Percentiles rank a stretch among this genome's conserved stretches.
Conservation (phyloP, 2,888 invertebrate genomes). For the Parnassius orleans region DNA sequence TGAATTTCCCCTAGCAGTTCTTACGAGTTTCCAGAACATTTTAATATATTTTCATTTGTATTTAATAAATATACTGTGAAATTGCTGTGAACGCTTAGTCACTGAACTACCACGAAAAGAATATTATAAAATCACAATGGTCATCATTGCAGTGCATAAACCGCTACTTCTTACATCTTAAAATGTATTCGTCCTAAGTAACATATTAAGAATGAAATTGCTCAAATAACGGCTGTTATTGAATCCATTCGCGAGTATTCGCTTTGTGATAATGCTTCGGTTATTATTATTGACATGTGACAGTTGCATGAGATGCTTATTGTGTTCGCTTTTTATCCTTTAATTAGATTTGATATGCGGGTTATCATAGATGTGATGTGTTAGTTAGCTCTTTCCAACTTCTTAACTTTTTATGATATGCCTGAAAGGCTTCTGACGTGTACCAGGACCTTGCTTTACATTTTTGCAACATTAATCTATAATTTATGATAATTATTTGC, state of each 20-base stretch:
- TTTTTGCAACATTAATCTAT: too few relatives aligned
- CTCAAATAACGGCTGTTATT: conserved; percentile 51
- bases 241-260: conserved; percentile 54
- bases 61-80: too few relatives aligned
- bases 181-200: neutral
- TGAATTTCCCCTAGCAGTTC: too few relatives aligned
- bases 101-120: too few relatives aligned
- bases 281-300: conserved; percentile 66
- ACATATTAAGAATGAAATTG: conserved; percentile 35
- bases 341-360: conserved; percentile 26
- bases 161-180: conserved; percentile 8
- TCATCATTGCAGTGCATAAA: neutral
- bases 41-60: too few relatives aligned
- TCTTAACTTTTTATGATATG: too few relatives aligned
- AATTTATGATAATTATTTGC: too few relatives aligned
- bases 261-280: conserved; percentile 43
- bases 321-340: conserved; percentile 29
- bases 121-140: too few relatives aligned
- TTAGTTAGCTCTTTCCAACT: neutral
- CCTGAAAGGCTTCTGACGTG: too few relatives aligned
- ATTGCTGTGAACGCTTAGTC: too few relatives aligned
- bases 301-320: conserved; percentile 41
- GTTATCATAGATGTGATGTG: neutral
- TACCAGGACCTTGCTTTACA: too few relatives aligned
- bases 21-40: too few relatives aligned